Conservation (phyloP, 2,888 invertebrate genomes). For the Deilephila porcellus region DNA sequence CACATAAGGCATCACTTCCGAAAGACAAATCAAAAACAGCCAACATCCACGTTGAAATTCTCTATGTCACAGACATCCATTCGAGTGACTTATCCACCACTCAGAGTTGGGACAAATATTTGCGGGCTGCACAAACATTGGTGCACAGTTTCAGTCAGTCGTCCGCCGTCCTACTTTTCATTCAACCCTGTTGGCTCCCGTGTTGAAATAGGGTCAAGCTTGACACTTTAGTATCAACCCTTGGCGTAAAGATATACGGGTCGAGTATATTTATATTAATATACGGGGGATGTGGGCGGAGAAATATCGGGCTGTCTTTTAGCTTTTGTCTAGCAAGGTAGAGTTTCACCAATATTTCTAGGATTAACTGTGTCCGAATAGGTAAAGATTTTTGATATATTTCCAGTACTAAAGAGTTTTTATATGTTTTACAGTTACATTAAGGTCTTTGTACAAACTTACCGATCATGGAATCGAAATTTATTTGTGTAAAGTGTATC, state of each 20-base stretch:
- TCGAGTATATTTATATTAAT: background rate
- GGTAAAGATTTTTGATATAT: too few relatives aligned
- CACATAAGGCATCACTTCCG: background rate
- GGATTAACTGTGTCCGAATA: too few relatives aligned
- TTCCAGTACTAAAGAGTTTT: too few relatives aligned
- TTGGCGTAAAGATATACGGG: conserved; percentile 1
- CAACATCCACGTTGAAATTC: background rate
- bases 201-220: conserved; percentile 21
- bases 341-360: too few relatives aligned
- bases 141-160: background rate
- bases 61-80: background rate
- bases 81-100: conserved; percentile 6
- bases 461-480: too few relatives aligned
- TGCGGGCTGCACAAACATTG: conserved; percentile 3
- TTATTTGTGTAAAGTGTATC: too few relatives aligned
- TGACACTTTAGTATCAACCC: conserved; percentile 13
- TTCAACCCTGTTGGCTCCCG: conserved; percentile 36
- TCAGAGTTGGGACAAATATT: background rate
- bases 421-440: too few relatives aligned
- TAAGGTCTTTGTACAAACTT: too few relatives aligned
- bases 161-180: conserved; percentile 6
- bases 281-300: too few relatives aligned
- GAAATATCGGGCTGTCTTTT: too few relatives aligned
- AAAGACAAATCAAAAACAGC: too few relatives aligned
- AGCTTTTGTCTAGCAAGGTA: too few relatives aligned